Evolutionary conservation across 2,888 invertebrate genomes (phyloP), one percentile per base, ranked within the genome.

Genomic region (Rhogogaster chlorosoma): DNA sequence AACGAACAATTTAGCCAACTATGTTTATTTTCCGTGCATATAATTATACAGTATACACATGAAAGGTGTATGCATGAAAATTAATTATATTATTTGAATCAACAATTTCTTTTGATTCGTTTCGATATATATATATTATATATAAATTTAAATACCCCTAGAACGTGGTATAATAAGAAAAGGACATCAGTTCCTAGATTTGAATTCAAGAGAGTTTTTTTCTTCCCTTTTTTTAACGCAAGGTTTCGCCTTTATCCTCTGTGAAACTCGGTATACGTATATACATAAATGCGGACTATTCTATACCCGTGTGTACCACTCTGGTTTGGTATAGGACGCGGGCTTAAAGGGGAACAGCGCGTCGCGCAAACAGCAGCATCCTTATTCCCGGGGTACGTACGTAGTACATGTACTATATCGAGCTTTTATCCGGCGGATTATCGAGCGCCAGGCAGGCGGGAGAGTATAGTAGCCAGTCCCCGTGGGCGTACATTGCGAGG

Each of bases 401-500:
- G 15, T 18, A 49, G 29, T 29, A 29, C 53, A 77, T 26, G 49
- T 49, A 49, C 36, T 80, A 38, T 80, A 57, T 80, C 78, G 83
- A n/a, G 80, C 36, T 83, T 64, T 64, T 83, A 83, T 83, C 64
- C 67, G 70, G 67, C n/a, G 83, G 83, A 83, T 70, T 83, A 83
- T 83, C 83, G 83, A 83, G 32, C 83, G 83, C 83, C 83, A 61
- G 61, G 26, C 57, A 49, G 49, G 57, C 57, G 18, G 77, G 53
- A 32, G 29, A 61, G 80, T 38, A n/a, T n/a, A 57, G 61, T 80
- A 57, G 80, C 80, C 36, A 61, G 80, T 80, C 57, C 32, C 80
- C 61, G 61, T 80, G 80, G 80, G 80, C 80, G 80, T 80, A 61
- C 80, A 80, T 80, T 80, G 80, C 80, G 38, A 80, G 61, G 45